Percentiles rank a stretch among this genome's conserved stretches.
phyloP scores from a whole-genome alignment of 2,888 invertebrate genomes.

The Amiota mariae region DNA sequence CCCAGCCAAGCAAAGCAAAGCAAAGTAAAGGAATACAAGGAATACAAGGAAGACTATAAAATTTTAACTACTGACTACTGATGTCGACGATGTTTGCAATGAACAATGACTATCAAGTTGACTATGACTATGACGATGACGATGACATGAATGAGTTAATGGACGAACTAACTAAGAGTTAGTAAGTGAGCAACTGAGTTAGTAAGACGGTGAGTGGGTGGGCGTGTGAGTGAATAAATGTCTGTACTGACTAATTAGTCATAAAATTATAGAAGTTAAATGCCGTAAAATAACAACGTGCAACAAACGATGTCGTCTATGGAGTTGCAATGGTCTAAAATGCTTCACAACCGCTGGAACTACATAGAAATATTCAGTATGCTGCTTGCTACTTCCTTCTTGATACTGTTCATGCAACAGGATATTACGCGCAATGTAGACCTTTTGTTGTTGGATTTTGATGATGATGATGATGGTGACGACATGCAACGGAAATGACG shows the following conservation, averaged over 20 bases:
- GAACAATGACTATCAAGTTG: too few species aligned
- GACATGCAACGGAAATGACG: neutral
- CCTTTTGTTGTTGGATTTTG: conserved; percentile 4
- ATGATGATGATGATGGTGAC: neutral
- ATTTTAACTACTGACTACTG: too few species aligned
- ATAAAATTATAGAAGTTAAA: conserved; percentile 62
- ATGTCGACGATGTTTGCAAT: conserved; percentile 41
- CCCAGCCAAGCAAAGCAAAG: too few species aligned
- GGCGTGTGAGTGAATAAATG: conserved; percentile 34
- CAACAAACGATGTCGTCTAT: neutral
- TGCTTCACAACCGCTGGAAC: neutral
- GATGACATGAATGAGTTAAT: too few species aligned
- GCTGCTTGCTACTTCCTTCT: neutral
- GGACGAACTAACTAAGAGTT: too few species aligned
- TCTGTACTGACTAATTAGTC: conserved; percentile 64
- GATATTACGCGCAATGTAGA: neutral
- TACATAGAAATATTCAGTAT: too few species aligned
- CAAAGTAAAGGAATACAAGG: too few species aligned
- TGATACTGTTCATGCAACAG: conserved; percentile 8
- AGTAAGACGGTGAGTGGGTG: conserved; percentile 4
- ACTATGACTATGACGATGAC: too few species aligned
- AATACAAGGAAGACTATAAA: conserved; percentile 43
- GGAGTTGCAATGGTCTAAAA: neutral
- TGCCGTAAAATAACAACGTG: conserved; percentile 22
- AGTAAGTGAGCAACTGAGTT: neutral